phyloP scores from a whole-genome alignment of 2,113 vertebrate species.

The Cryptomyrus ogoouensis region DNA sequence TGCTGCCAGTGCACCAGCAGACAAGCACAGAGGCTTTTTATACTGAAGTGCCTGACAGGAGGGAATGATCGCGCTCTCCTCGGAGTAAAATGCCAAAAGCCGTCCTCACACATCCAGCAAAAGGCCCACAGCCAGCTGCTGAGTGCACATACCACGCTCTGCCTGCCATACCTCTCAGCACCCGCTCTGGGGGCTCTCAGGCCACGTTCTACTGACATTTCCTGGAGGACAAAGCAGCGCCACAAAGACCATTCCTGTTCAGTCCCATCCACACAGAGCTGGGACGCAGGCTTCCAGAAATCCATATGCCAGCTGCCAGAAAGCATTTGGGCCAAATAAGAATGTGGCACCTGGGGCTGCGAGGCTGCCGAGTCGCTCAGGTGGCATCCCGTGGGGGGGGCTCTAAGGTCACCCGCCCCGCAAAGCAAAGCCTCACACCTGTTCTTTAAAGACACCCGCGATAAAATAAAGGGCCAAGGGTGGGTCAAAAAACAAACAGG shows the following conservation, averaged over 20 bases:
- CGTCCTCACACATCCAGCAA: not conserved
- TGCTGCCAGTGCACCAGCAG: not conserved
- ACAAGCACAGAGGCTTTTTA: not conserved
- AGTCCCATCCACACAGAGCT: not conserved
- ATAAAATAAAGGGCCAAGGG: constrained; percentile 36
- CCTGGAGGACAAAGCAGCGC: not conserved
- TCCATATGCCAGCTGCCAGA: not conserved
- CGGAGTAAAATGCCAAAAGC: not conserved
- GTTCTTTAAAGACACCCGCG: constrained; percentile 41
- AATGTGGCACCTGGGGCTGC: not conserved
- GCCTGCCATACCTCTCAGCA: not conserved
- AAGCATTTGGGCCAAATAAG: not conserved
- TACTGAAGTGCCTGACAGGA: not conserved
- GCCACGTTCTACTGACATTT: not conserved
- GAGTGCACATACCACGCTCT: rapidly evolving
- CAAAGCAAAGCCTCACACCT: constrained; percentile 41
- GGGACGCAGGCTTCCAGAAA: not conserved
- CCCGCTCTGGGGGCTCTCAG: not conserved
- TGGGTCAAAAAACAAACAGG: too few species aligned
- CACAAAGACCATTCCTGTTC: not conserved
- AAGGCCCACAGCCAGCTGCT: not conserved
- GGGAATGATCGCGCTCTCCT: not conserved
- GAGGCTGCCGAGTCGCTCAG: not conserved
- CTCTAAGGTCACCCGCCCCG: not conserved
- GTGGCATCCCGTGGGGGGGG: not conserved